Conservation (phyloP, 30 jellyfish, hydroid and myxozoan genomes). For the Cassiopea andromeda region DNA sequence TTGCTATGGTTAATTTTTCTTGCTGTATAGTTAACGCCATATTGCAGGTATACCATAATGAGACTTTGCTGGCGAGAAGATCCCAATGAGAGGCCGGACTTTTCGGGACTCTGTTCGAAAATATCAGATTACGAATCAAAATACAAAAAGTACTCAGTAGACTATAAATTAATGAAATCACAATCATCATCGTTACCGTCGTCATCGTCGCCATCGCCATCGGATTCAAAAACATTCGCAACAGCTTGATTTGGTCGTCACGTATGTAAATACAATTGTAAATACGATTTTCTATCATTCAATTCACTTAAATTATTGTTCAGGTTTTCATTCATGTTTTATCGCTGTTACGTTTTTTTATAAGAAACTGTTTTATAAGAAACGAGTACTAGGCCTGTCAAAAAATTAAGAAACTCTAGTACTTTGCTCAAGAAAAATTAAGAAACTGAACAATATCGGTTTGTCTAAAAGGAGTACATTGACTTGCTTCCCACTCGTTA, state of each 20-base stretch:
- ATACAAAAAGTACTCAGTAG: constrained; percentile 63
- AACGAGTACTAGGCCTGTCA: too few relatives aligned
- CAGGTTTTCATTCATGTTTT: constrained; percentile 18
- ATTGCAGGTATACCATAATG: constrained; percentile 74
- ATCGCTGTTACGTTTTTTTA: too few relatives aligned
- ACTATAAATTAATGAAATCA: constrained; percentile 19
- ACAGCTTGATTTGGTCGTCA: not conserved
- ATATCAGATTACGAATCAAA: constrained; percentile 57
- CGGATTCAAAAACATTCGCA: too few relatives aligned
- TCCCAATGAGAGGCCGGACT: constrained; percentile 77
- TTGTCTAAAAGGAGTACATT: too few relatives aligned
- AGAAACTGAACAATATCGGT: too few relatives aligned
- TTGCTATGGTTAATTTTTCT: not conserved
- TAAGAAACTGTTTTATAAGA: too few relatives aligned
- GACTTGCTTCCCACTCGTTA: too few relatives aligned
- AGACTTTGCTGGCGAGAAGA: constrained; percentile 82
- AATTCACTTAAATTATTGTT: constrained; percentile 33
- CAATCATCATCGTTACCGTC: constrained; percentile 8
- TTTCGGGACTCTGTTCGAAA: constrained; percentile 64
- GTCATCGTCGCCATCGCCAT: too few relatives aligned
- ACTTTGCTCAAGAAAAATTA: too few relatives aligned
- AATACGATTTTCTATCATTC: constrained; percentile 67
- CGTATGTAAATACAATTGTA: constrained; percentile 47
- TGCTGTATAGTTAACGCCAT: too few relatives aligned
- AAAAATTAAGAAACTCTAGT: too few relatives aligned